Evolutionary conservation across 1,140 invertebrate genomes (phyloP), one percentile per base, ranked within the genome.

Genomic region (Lepidurus arcticus): DNA sequence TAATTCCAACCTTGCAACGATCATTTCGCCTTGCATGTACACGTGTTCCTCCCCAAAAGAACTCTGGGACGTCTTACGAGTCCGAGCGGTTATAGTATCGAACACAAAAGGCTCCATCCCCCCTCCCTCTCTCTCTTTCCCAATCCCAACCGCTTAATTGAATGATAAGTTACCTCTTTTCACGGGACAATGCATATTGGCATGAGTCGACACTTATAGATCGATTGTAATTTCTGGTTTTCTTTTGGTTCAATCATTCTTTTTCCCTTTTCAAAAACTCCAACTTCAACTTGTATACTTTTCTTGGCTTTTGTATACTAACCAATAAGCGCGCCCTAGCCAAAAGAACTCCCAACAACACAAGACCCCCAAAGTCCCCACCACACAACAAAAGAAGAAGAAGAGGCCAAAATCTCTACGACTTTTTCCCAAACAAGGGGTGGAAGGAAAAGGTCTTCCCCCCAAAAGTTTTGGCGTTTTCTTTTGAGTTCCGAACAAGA

Each of bases 141-240:
- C 53, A 65, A 65, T 65, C 53, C 53, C 53, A 65, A 13, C n/a
- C 16, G 21, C 53, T 65, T 65, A 65, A 65, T 65, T 65, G 53
- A 65, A 65, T 65, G 53, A 65, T 65, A 65, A 65, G 53, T 65
- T 65, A 16, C 53, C 53, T 65, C 53, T 65, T 65, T 65, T 65
- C 53, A 65, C n/a, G 53, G 53, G 53, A 65, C 53, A 65, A 65
- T 65, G 8, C 53, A 21, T 65, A 16, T 65, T 65, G 21, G 53
- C 53, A 65, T 65, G 53, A 65, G 53, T 65, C 53, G 53, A 65
- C 53, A 65, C 53, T 65, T 65, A 13, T 13, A 65, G 45, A 47
- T 11, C 10, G 53, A 65, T 65, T 13, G 53, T 9, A 65, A 65
- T 65, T 21, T 16, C 53, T 21, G 4, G 16, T 65, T 65, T 65